Base-by-base conservation (phyloP, 2,797 vertebrate genomes). In the Hippoglossus hippoglossus region DNA sequence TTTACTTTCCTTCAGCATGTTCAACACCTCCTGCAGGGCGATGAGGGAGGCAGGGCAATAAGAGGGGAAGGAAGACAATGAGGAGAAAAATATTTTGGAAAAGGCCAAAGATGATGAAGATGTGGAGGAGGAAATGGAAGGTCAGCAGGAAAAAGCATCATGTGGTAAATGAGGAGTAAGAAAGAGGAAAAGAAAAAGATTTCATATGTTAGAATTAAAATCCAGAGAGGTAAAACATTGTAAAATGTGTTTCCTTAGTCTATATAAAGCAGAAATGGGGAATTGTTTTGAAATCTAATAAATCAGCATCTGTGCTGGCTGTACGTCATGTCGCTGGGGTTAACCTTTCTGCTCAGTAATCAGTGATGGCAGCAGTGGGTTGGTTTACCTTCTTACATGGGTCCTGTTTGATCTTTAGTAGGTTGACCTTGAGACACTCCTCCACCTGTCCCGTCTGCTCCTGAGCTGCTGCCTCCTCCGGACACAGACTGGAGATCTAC, bases 1-100 rank as follows among this genome's bases (percentile, higher is more conserved):
- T 83, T 99, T 99, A 80, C 98, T 99, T 84, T 99, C 98, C 86
- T 99, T 99, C 86, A 99, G 87, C 94, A 99, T 97, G 92, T 99
- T 99, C 62, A 99, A 89, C 74, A 99, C 97, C 86, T 99, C 98
- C 98, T 99, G 73, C 6, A 68, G 64, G 63, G 34, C 0, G 49
- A 39, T 6, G 31, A 36, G 5, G 25, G 13, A 18, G 18, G 44
- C 44, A 25, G 9, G 5, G 11, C 1, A 41, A 4, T 18, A 4
- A 10, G 22, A 26, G 3, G 6, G 16, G 26, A 19, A 4, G 12
- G 39, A 41, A 11, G 22, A 21, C 36, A 50, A 16, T 15, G 7
- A 47, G 2, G 2, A 22, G 11, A 1, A 3, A 9, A 21, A 55
- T 39, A 39, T 39, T 39, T 10, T 39, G 11, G 12, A 13, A 39